phyloP scores from a whole-genome alignment of 2,797 vertebrate genomes.

The Ptychadena robeensis region DNA sequence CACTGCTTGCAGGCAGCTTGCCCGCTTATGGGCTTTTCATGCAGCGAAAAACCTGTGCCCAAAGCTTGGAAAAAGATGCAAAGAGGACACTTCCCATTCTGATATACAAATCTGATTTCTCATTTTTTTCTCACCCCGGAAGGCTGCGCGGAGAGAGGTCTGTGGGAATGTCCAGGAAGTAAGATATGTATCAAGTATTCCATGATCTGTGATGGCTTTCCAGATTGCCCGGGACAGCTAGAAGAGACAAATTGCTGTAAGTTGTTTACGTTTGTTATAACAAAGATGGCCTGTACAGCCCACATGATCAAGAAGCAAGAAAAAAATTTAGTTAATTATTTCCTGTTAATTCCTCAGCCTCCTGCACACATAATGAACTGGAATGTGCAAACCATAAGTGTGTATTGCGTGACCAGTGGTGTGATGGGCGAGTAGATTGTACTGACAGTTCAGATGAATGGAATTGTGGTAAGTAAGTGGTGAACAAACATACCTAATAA shows the following conservation, averaged over 20 bases:
- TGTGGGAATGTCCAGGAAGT: conserved; percentile 90
- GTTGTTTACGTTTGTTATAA: conserved; percentile 54
- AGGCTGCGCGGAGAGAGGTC: conserved; percentile 90
- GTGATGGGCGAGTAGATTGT: conserved; percentile 86
- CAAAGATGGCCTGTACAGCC: neutral
- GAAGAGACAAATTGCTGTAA: conserved; percentile 96
- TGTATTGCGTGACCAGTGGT: conserved; percentile 86
- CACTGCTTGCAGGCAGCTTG: no score
- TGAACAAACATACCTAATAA: neutral
- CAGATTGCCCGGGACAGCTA: conserved; percentile 87
- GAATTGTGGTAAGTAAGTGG: conserved; percentile 84
- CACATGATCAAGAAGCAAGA: neutral
- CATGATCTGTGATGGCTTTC: conserved; percentile 94
- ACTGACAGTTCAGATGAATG: conserved; percentile 92
- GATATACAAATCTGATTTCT: neutral
- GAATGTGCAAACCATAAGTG: conserved; percentile 90
- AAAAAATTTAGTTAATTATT: neutral
- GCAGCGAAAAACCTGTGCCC: no score
- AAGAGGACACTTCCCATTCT: no score
- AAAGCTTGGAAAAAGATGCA: no score
- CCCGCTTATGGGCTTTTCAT: no score
- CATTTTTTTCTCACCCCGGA: conserved; percentile 63
- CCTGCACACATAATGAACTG: conserved; percentile 83
- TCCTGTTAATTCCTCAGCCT: conserved; percentile 71
- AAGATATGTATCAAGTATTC: conserved; percentile 84